A percentile compares a stretch with the other conserved stretches of the same genome.
Conservation (phyloP, 2,888 invertebrate species). For the Drosophila conformis region DNA sequence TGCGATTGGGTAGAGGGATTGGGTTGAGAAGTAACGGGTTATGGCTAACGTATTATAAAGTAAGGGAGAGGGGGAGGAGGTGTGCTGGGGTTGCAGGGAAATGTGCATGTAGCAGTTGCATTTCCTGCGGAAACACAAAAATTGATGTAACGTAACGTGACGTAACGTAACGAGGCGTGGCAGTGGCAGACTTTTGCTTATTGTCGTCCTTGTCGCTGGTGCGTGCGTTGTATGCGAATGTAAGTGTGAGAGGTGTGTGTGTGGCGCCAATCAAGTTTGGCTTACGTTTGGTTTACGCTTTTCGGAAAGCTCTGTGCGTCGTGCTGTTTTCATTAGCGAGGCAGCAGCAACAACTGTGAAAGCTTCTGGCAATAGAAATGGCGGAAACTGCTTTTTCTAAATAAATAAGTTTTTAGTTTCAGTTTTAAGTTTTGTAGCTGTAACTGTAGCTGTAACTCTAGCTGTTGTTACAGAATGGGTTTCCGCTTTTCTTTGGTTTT, state of each 20-base stretch:
- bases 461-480: constrained; percentile 33
- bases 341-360: constrained; percentile 39
- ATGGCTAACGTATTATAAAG: constrained; percentile 55
- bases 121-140: constrained; percentile 79
- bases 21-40: constrained; percentile 59
- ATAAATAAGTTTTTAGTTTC: constrained; percentile 69
- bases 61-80: not conserved
- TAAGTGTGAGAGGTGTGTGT: constrained; percentile 23
- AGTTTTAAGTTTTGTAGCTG: constrained; percentile 28
- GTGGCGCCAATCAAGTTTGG: constrained; percentile 78
- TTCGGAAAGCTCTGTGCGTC: constrained; percentile 57
- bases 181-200: constrained; percentile 56
- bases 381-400: constrained; percentile 66
- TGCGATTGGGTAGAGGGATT: not conserved
- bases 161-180: constrained; percentile 75
- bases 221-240: constrained; percentile 16
- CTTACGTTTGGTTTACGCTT: constrained; percentile 77
- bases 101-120: constrained; percentile 70
- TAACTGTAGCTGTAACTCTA: constrained; percentile 18
- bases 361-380: constrained; percentile 47
- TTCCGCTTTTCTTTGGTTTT: constrained; percentile 15
- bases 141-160: constrained; percentile 80
- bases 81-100: constrained; percentile 11
- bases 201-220: constrained; percentile 36
- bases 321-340: constrained; percentile 76